These are phyloP conservation scores for Hipposideros armiger DNA, from an alignment of 2,113 vertebrate species.

Conservation along the genomic window DNA sequence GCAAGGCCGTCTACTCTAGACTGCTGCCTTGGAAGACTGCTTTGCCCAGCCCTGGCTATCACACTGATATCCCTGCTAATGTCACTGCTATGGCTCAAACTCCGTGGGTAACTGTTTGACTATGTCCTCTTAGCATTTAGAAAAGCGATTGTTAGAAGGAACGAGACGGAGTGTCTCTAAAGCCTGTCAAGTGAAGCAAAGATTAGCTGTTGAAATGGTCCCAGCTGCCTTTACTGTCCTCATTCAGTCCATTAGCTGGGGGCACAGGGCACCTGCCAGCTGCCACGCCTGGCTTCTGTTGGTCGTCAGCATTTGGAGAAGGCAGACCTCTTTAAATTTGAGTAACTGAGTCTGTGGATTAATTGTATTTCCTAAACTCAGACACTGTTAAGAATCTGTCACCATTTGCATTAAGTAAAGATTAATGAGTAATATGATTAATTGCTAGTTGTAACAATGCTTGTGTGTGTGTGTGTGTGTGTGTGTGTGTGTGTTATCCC, in stretches of 20 bases:
- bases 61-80: neutral
- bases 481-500: neutral
- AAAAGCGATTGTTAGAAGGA: conserved; percentile 25
- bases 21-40: neutral
- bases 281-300: neutral
- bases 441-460: neutral
- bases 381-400: conserved; percentile 47
- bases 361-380: conserved; percentile 9
- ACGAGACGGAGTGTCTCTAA: neutral
- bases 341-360: neutral
- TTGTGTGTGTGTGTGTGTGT: neutral
- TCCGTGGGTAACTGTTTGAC: neutral
- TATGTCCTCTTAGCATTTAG: neutral
- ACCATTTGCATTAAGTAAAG: conserved; percentile 60
- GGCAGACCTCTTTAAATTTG: conserved; percentile 25
- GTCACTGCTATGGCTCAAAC: neutral
- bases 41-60: neutral
- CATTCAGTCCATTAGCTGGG: neutral
- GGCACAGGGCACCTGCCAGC: neutral
- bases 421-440: conserved; percentile 13
- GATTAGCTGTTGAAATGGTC: neutral
- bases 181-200: neutral
- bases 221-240: neutral
- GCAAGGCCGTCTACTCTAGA: neutral
- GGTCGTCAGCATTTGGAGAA: neutral